Evolutionary conservation across 2,888 invertebrate genomes (phyloP), one percentile per base, ranked within the genome.

Genomic region (Cyaniris semiargus): DNA sequence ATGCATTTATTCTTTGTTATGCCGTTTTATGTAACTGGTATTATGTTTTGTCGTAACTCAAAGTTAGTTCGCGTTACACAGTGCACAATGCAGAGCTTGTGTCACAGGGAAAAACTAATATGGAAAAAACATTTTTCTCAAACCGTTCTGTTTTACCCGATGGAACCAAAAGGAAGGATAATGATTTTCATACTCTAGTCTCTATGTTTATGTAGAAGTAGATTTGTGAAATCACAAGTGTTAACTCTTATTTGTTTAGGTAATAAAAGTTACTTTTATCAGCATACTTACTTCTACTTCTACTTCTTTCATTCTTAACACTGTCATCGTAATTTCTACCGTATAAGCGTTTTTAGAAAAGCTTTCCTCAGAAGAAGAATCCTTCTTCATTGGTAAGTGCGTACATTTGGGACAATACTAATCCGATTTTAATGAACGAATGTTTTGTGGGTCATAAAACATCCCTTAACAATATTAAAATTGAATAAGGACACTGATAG

Each of bases 21-120:
- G 15, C 38, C 21, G 13, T 72, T 72, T 72, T 44, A 23, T 44
- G 23, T 74, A 74, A 21, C 74, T 23, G 48, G 74, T 53, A 74
- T 74, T 74, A 74, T 53, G 53, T 74, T 53, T 27, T 48, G 48
- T 53, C 74, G 74, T 74, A 48, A 53, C 48, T 74, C 74, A 53
- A 21, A 72, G 74, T 74, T 74, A 72, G 72, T 44, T 74, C 23
- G 2, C 23, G 15, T 53, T 15, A 21, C 21, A 34, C 71, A 23
- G 72, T 48, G 48, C 44, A 72, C 74, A 74, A 74, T 74, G 74
- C 74, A 53, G 27, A 74, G 23, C 18, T 74, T 48, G 74, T 48
- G 74, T 48, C 23, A 53, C n/a, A 53, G 74, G 23, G 23, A 53
- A 74, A 72, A 53, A 71, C 38, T 38, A 34, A 13, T 38, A 71